Evolutionary conservation across 2,888 invertebrate species (phyloP).

Genomic region (Drosophila siamana): DNA sequence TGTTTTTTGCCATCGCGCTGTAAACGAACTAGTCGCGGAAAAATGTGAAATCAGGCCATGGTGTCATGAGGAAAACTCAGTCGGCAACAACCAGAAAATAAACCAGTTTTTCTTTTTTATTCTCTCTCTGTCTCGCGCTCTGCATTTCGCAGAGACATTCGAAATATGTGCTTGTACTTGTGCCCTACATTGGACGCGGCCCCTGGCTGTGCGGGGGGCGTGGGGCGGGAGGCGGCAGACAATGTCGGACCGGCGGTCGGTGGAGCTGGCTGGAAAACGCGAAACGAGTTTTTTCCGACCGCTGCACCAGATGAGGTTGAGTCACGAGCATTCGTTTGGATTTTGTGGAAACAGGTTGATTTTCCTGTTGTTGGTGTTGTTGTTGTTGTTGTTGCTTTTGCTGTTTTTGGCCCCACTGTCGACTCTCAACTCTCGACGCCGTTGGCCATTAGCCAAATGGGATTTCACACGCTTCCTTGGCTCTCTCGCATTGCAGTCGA

Average conservation of each 20-base stretch:
- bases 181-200: conserved; percentile 63
- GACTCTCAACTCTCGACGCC: conserved; percentile 35
- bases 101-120: conserved; percentile 64
- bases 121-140: neutral
- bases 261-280: conserved; percentile 26
- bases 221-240: neutral
- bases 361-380: conserved; percentile 56
- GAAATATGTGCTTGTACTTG: conserved; percentile 54
- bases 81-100: conserved; percentile 44
- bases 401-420: neutral
- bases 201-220: neutral
- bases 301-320: conserved; percentile 39
- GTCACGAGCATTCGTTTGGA: conserved; percentile 38
- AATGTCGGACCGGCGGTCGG: neutral
- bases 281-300: conserved; percentile 66
- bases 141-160: conserved; percentile 39
- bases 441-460: conserved; percentile 81
- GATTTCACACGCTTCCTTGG: conserved; percentile 78
- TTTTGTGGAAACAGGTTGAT: conserved; percentile 73
- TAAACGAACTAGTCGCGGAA: conserved; percentile 23
- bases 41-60: conserved; percentile 68
- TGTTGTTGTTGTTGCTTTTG: neutral
- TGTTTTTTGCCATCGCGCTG: neutral
- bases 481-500: conserved; percentile 9
- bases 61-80: conserved; percentile 58